phyloP scores from a whole-genome alignment of 37 sponge, comb jelly and placozoan species.

The Corticium candelabrum region DNA sequence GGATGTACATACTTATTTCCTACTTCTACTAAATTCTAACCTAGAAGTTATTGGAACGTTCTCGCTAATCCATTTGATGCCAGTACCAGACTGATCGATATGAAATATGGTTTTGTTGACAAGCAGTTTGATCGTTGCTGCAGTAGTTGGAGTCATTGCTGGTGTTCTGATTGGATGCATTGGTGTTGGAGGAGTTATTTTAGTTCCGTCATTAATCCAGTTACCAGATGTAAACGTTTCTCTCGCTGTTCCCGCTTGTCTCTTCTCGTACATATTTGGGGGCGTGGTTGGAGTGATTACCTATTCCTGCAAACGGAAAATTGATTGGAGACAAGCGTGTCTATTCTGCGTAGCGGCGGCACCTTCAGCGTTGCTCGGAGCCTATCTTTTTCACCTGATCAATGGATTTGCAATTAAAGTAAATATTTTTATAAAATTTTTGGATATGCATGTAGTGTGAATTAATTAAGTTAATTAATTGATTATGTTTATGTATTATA shows the following conservation, averaged over 20 bases:
- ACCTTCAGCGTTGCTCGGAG: not conserved
- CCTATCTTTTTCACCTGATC: not conserved
- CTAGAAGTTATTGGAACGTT: no score
- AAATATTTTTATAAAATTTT: not conserved
- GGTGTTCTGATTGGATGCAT: slow-evolving; percentile 9
- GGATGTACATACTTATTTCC: no score
- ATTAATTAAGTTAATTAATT: no score
- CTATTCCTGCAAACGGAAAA: not conserved
- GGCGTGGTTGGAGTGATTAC: not conserved
- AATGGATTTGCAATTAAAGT: not conserved
- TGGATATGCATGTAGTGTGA: not conserved
- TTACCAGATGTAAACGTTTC: not conserved
- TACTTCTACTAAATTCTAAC: no score
- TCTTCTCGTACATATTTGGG: not conserved
- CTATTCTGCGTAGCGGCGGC: not conserved
- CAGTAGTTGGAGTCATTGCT: slow-evolving; percentile 3
- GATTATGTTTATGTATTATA: no score
- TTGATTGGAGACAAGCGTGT: not conserved
- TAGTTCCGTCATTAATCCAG: not conserved
- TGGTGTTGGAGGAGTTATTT: slow-evolving; percentile 1
- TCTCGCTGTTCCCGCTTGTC: not conserved
- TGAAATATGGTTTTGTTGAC: no score
- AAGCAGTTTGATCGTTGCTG: not conserved
- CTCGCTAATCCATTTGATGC: no score
- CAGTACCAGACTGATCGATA: no score